Base-by-base conservation (phyloP, 2,888 invertebrate species). In the Drosophila lutescens region DNA sequence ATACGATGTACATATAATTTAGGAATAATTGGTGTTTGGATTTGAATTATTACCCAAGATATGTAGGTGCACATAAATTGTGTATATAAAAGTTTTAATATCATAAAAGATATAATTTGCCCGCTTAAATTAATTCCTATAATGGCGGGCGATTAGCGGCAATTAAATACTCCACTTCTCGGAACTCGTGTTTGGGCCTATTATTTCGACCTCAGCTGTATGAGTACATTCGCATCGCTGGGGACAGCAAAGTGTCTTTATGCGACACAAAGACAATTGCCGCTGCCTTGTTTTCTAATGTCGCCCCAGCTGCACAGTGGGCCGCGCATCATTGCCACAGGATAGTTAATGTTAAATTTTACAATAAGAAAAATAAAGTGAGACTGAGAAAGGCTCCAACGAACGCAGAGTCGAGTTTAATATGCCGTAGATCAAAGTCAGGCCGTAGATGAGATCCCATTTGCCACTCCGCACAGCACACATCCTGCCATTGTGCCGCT, bases 241-340 rank as follows among this genome's bases (percentile, higher is more conserved):
- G 66, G 59, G 72, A 60, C 88, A 80, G 74, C 78, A 86, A 85
- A 86, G 77, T 78, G 80, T 72, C 78, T 83, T 88, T 80, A 78
- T 80, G 84, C 41, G 70, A 53, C 72, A 66, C 74, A 71, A 59
- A 46, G 78, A 86, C 74, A 72, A 72, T 87, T 87, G 74, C 75
- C 68, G 70, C 26, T 50, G 61, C 63, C 46, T 66, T 63, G 69
- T 72, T 63, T 51, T 44, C 53, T 53, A 62, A 65, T 62, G 54
- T 69, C 20, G 51, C 51, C 56, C 53, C 65, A 47, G 63, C n/a
- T 47, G 79, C 68, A 79, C 79, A 55, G 68, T 79, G 79, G 76
- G 15, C 8, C 53, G 23, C n/a, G 6, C 66, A 23, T 44, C 30
- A 8, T 8, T 8, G 20, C 17, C 17, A 54, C 58, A 38, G 38